Evolutionary conservation across 2,888 invertebrate genomes (phyloP).

Genomic region (Drosophila fungiperda): DNA sequence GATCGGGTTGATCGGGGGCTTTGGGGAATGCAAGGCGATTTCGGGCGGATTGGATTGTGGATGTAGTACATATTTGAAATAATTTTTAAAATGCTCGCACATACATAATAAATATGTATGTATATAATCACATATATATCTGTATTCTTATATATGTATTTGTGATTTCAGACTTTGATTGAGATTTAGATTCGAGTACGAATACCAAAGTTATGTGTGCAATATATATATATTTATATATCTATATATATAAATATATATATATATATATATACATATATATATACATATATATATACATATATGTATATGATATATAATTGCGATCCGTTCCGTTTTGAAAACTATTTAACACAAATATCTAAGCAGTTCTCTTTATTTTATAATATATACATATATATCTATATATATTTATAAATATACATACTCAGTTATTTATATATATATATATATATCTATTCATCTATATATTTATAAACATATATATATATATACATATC

Average conservation of each 20-base stretch:
- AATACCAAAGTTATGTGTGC: conserved; percentile 34
- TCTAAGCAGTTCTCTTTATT: conserved; percentile 36
- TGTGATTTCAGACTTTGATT: conserved; percentile 42
- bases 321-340: conserved; percentile 38
- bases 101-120: conserved; percentile 16
- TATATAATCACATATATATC: conserved; percentile 10
- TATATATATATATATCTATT: conserved; percentile 11
- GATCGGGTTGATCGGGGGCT: conserved; percentile 3
- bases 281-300: conserved; percentile 9
- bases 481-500: conserved; percentile 24
- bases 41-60: conserved; percentile 41
- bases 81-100: conserved; percentile 58
- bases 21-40: conserved; percentile 14
- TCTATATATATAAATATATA: conserved; percentile 5
- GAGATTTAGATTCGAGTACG: conserved; percentile 34
- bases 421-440: conserved; percentile 1
- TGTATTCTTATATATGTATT: conserved; percentile 7
- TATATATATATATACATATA: not conserved
- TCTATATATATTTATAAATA: not conserved
- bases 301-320: conserved; percentile 32
- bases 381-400: conserved; percentile 10
- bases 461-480: conserved; percentile 11
- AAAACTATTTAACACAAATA: conserved; percentile 49
- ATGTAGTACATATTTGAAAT: conserved; percentile 76
- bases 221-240: conserved; percentile 14